These are phyloP conservation scores for Coendou prehensilis DNA, from an alignment of 2,797 vertebrate species.

Conservation along the genomic window DNA sequence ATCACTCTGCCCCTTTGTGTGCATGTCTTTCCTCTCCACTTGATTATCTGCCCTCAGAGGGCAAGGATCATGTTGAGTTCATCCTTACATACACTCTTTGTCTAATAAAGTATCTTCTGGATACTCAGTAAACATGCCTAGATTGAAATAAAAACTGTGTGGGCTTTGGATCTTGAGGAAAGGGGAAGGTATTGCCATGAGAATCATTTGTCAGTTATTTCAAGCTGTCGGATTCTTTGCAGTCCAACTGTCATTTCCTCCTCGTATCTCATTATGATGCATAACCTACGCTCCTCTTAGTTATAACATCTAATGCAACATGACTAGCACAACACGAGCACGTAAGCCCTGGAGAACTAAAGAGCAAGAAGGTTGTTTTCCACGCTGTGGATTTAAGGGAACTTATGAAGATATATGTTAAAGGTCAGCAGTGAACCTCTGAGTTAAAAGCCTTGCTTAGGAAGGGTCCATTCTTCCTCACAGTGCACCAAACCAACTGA, in stretches of 20 bases:
- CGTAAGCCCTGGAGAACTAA: constrained; percentile 67
- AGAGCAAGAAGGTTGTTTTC: constrained; percentile 70
- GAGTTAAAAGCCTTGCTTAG: constrained; percentile 37
- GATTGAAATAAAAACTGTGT: background rate
- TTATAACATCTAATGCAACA: constrained; percentile 72
- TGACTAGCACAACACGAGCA: constrained; percentile 69
- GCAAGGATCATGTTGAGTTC: constrained; percentile 48
- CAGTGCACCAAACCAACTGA: background rate
- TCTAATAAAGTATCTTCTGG: constrained; percentile 47
- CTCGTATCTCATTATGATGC: constrained; percentile 71
- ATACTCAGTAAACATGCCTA: background rate
- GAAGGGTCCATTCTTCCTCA: constrained; percentile 66
- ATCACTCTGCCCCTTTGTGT: background rate
- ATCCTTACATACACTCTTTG: constrained; percentile 1
- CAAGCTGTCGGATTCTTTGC: background rate
- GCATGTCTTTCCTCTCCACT: background rate
- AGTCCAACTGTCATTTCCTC: constrained; percentile 48
- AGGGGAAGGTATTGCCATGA: background rate
- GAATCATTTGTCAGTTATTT: constrained; percentile 48
- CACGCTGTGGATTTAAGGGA: constrained; percentile 50
- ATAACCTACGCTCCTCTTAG: constrained; percentile 55
- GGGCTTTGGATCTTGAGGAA: background rate
- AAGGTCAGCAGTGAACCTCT: constrained; percentile 65
- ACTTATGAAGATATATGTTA: constrained; percentile 68
- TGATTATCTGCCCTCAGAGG: constrained; percentile 37